A percentile compares a stretch with the other conserved stretches of the same genome.
Evolutionary conservation across 2,888 invertebrate species (phyloP).

Genomic region (Anticlea derivata): DNA sequence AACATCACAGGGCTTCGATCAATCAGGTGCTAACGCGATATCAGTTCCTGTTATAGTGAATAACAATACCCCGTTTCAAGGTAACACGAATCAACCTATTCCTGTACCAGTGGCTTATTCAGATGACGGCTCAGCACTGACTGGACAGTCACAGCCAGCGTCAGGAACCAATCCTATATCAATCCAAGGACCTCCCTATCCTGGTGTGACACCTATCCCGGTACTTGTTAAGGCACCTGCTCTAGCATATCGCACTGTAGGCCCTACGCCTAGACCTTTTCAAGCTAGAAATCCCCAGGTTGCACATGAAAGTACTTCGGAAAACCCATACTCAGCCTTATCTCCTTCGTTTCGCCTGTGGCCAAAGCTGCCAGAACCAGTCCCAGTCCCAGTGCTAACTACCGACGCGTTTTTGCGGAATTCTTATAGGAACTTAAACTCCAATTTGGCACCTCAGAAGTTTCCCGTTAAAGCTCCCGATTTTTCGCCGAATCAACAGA

Average conservation of each 20-base stretch:
- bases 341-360: slow-evolving; percentile 21
- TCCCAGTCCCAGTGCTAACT: slow-evolving; percentile 28
- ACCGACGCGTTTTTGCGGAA: slow-evolving; percentile 15
- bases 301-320: background rate
- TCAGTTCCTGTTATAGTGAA: slow-evolving; percentile 15
- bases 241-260: slow-evolving; percentile 10
- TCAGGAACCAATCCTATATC: background rate
- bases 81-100: slow-evolving; percentile 15
- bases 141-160: background rate
- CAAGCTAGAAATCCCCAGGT: background rate
- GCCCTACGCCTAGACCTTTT: slow-evolving; percentile 30
- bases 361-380: slow-evolving; percentile 25
- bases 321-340: slow-evolving; percentile 13
- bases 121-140: slow-evolving; percentile 5
- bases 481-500: slow-evolving; percentile 17
- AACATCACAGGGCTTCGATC: slow-evolving; percentile 2
- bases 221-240: slow-evolving; percentile 19
- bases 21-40: slow-evolving; percentile 1
- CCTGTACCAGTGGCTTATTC: slow-evolving; percentile 30
- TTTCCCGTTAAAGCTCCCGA: slow-evolving; percentile 6
- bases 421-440: slow-evolving; percentile 18
- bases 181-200: background rate
- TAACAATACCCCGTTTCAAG: slow-evolving; percentile 4
- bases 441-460: slow-evolving; percentile 17
- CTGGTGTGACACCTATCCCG: slow-evolving; percentile 14